Conservation (phyloP, 2,888 invertebrate genomes). For the Andrena fulva region DNA sequence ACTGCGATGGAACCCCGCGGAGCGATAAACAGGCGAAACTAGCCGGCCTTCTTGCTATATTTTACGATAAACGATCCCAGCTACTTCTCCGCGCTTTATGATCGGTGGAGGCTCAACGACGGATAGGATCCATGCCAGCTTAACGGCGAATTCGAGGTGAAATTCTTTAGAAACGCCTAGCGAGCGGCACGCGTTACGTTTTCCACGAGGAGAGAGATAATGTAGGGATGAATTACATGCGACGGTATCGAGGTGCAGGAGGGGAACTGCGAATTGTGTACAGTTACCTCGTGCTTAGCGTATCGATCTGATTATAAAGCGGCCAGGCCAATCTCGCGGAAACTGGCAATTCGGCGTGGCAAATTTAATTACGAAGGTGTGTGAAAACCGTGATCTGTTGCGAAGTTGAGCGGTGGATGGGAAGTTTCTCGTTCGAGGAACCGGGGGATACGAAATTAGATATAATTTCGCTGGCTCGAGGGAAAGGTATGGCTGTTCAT, state of each 20-base stretch:
- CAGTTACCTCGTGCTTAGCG: conserved; percentile 13
- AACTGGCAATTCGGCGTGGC: conserved; percentile 24
- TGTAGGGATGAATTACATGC: conserved; percentile 2
- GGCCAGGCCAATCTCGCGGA: not conserved
- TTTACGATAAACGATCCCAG: conserved; percentile 17
- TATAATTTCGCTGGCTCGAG: not conserved
- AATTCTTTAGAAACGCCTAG: not conserved
- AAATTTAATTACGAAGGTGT: conserved; percentile 27
- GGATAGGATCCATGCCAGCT: not conserved
- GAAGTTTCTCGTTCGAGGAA: not conserved
- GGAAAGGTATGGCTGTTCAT: not conserved
- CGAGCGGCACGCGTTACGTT: conserved; percentile 13
- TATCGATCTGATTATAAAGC: conserved; percentile 16
- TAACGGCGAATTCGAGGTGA: too few species aligned
- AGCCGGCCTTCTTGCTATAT: conserved; percentile 7
- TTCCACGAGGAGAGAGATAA: not conserved
- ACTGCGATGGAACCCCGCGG: conserved; percentile 19
- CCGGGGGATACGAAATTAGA: not conserved
- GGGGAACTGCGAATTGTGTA: not conserved
- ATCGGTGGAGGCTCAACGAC: not conserved
- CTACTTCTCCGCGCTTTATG: conserved; percentile 40
- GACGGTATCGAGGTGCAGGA: not conserved
- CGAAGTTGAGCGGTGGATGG: not conserved
- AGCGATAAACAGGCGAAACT: conserved; percentile 22
- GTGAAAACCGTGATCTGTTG: not conserved